These are phyloP conservation scores for Pyrocephalus nanus DNA, from an alignment of 2,797 vertebrate species.

Conservation along the genomic window DNA sequence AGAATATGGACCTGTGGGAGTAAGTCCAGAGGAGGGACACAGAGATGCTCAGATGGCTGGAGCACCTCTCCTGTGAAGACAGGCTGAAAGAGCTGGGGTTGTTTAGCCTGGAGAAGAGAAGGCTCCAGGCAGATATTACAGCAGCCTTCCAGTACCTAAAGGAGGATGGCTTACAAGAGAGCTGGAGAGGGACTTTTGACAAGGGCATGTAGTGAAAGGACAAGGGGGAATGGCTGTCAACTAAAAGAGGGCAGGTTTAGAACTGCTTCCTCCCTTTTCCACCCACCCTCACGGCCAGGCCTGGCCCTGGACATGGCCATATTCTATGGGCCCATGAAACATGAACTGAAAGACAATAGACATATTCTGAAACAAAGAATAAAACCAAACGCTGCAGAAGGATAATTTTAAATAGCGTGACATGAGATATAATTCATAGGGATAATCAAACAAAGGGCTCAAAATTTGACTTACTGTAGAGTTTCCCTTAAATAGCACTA, in stretches of 20 bases:
- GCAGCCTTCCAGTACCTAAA: background rate
- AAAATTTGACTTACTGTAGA: background rate
- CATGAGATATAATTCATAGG: background rate
- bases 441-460: background rate
- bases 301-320: accelerated
- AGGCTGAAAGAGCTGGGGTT: background rate
- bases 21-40: background rate
- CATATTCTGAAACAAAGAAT: background rate
- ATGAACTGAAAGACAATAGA: background rate
- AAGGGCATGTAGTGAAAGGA: accelerated
- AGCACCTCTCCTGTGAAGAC: background rate
- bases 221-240: background rate
- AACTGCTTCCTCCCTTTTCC: background rate
- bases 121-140: background rate
- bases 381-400: background rate
- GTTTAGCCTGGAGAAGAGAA: background rate
- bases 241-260: background rate
- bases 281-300: accelerated
- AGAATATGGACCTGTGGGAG: accelerated
- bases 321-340: background rate
- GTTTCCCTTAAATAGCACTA: background rate
- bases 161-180: background rate
- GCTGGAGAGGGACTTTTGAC: background rate
- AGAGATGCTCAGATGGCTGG: background rate
- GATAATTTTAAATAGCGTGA: background rate